Base-by-base conservation (phyloP, 2,888 invertebrate genomes). In the Ophion ellenae region DNA sequence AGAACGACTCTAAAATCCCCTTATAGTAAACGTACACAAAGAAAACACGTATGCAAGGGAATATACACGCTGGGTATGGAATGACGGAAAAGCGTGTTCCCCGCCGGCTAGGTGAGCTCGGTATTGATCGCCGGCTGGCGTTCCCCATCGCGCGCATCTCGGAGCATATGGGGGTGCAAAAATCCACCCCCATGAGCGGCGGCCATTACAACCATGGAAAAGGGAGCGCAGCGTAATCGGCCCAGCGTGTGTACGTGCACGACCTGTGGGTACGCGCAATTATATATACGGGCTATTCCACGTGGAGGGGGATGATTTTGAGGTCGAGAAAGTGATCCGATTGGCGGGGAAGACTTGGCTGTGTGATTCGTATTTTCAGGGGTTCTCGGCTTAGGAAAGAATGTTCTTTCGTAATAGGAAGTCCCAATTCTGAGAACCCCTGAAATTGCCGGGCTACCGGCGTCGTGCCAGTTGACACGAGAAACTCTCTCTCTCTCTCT, bases 101-200 rank as follows among this genome's bases (percentile, higher is more conserved):
- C 78, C 53, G 64, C 40, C 32, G 76, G 4, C 20, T 45, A 79
- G 76, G 81, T 70, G 73, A 73, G 85, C 61, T 85, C 61, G 82
- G 89, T 91, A 92, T 92, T 92, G 92, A 92, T 92, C 92, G 92
- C 20, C 82, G 67, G 57, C 71, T 70, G 77, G 81, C 76, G 88
- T 91, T 90, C 79, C 90, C 90, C 90, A 89, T 86, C 84, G 86
- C 82, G 83, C 81, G 85, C 85, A 87, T 87, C 88, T 89, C 90
- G 69, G 20, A 64, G 53, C 20, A 59, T 45, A 92, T 90, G 92
- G 92, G 92, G 92, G 90, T 90, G 89, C 87, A 47, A 81, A 61
- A 75, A 71, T 63, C 81, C 87, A 78, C 88, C 89, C 89, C 88
- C 89, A 89, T 89, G 85, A 85, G 81, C 79, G 85, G 75, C 87